phyloP scores from a whole-genome alignment of 2,797 vertebrate species.

The Phoebastria nigripes region DNA sequence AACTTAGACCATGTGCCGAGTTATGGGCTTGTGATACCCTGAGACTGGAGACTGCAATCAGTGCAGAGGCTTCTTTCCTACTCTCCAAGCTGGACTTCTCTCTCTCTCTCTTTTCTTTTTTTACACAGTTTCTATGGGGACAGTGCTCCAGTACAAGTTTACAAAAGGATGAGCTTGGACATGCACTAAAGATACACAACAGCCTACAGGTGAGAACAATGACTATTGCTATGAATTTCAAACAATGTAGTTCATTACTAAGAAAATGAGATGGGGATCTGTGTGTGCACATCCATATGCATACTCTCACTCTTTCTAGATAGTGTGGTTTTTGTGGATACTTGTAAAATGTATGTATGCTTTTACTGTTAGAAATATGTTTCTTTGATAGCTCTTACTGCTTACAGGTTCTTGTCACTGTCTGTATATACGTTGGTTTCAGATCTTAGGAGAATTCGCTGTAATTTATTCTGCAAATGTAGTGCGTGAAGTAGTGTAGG shows the following conservation, averaged over 20 bases:
- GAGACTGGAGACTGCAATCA: background rate
- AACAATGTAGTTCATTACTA: background rate
- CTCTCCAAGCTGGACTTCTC: background rate
- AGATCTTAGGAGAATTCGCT: background rate
- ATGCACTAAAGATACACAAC: rapidly evolving
- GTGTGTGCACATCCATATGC: background rate
- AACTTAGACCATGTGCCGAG: background rate
- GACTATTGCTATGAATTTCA: background rate
- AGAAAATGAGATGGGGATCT: background rate
- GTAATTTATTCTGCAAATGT: background rate
- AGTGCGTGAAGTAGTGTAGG: background rate
- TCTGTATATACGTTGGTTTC: background rate
- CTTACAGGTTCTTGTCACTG: background rate
- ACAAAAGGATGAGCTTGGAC: background rate
- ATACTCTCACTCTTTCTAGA: background rate
- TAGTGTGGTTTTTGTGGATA: background rate
- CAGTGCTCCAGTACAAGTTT: background rate
- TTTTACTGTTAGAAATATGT: background rate
- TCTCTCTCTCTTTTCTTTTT: background rate
- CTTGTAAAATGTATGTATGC: background rate
- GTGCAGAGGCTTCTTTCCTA: background rate
- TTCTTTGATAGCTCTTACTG: background rate
- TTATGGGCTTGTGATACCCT: background rate
- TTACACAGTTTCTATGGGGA: background rate
- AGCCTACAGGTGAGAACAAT: background rate